Evolutionary conservation across 2,888 invertebrate species (phyloP).

Genomic region (Papilio gigon): DNA sequence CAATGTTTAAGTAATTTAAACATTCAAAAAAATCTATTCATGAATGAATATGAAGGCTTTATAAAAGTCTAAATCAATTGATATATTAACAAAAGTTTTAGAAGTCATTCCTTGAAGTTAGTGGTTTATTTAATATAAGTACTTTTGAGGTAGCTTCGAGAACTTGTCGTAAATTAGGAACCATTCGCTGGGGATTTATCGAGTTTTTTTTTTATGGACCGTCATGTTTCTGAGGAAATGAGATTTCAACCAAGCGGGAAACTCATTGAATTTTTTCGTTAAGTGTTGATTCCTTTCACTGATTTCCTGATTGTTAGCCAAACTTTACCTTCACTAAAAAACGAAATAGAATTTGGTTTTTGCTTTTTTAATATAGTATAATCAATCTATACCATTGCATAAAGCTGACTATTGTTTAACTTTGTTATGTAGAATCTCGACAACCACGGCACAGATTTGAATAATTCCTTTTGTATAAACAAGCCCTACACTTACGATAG

Average conservation of each 20-base stretch:
- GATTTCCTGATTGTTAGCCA: conserved; percentile 2
- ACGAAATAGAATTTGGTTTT: neutral
- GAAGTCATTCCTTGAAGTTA: conserved; percentile 28
- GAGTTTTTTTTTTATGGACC: neutral
- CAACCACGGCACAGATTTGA: too few species aligned
- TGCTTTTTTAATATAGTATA: too few species aligned
- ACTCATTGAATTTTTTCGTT: conserved; percentile 14
- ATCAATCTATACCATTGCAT: too few species aligned
- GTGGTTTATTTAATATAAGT: conserved; percentile 32
- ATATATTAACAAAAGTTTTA: conserved; percentile 11
- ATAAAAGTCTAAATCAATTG: conserved; percentile 7
- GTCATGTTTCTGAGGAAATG: neutral
- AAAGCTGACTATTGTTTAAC: too few species aligned
- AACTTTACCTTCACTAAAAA: neutral
- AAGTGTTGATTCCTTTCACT: conserved; percentile 9
- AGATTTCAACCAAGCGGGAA: neutral
- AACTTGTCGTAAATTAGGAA: conserved; percentile 26
- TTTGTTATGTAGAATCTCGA: too few species aligned
- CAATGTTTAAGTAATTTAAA: too few species aligned
- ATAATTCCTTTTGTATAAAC: too few species aligned
- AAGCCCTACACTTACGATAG: too few species aligned
- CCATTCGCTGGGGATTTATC: conserved; percentile 15
- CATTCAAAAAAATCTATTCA: too few species aligned
- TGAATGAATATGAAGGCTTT: too few species aligned
- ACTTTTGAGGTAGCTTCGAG: conserved; percentile 4